Percentiles rank a stretch among this genome's conserved stretches.
These are phyloP conservation scores for Mesochorus sp. DNA, from an alignment of 2,888 invertebrate genomes.

Conservation along the genomic window DNA sequence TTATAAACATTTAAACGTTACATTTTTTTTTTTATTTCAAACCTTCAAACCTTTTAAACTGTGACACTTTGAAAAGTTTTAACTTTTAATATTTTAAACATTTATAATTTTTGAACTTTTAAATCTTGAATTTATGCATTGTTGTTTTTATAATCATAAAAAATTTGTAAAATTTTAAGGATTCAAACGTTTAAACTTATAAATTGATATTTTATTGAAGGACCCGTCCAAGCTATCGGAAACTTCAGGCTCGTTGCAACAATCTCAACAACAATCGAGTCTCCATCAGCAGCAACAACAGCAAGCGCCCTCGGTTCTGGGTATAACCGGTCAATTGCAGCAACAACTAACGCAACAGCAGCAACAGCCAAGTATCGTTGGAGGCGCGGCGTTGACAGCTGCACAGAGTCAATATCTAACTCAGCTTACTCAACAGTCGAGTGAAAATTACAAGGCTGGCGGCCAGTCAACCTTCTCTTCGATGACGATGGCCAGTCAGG, in stretches of 20 bases:
- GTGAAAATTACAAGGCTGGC: constrained; percentile 83
- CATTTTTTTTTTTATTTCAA: too few relatives aligned
- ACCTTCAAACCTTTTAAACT: too few relatives aligned
- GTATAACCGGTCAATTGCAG: constrained; percentile 71
- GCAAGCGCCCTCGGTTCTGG: constrained; percentile 69
- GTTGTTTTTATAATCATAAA: too few relatives aligned
- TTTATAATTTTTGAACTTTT: too few relatives aligned
- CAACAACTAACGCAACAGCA: constrained; percentile 76
- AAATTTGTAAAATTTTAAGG: too few relatives aligned
- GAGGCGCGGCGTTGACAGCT: constrained; percentile 82
- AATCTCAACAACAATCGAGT: constrained; percentile 82
- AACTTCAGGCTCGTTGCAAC: constrained; percentile 72
- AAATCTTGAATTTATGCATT: too few relatives aligned
- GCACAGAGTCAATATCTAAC: constrained; percentile 85
- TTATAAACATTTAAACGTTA: too few relatives aligned
- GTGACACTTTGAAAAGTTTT: too few relatives aligned
- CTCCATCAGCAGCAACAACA: constrained; percentile 79
- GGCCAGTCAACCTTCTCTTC: constrained; percentile 79
- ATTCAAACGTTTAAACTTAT: too few relatives aligned
- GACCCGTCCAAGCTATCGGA: constrained; percentile 77
- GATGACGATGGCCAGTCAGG: constrained; percentile 75
- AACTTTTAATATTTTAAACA: too few relatives aligned
- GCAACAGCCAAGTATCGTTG: constrained; percentile 79
- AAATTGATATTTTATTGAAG: constrained; percentile 55
- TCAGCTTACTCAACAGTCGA: constrained; percentile 84